These are phyloP conservation scores for Indri indri DNA, from an alignment of 2,113 vertebrate species.

Conservation along the genomic window DNA sequence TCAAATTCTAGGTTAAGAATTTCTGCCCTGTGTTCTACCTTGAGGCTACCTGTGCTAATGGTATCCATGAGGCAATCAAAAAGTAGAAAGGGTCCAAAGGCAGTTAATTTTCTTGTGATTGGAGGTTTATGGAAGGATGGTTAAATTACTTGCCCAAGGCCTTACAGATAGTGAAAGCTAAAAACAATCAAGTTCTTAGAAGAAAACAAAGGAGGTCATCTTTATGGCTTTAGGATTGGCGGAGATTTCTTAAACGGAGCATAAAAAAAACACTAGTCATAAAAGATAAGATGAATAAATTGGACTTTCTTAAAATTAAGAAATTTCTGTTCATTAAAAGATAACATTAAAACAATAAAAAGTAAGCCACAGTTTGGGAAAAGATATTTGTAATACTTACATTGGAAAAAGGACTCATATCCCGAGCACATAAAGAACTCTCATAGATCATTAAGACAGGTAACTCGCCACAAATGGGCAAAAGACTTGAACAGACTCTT, in stretches of 20 bases:
- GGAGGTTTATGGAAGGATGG: neutral
- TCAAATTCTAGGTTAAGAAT: constrained; percentile 17
- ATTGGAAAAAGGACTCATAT: neutral
- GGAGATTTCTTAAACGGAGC: neutral
- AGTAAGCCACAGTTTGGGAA: neutral
- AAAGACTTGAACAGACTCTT: neutral
- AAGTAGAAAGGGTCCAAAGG: neutral
- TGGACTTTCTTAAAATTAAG: constrained; percentile 25
- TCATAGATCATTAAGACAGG: neutral
- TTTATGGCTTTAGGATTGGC: neutral
- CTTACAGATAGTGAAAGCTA: neutral
- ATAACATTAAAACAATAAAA: neutral
- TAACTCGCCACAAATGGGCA: neutral
- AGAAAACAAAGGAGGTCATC: neutral
- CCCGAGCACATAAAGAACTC: neutral
- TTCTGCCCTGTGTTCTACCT: neutral
- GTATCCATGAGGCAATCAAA: neutral
- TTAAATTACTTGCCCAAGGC: neutral
- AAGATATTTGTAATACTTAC: neutral
- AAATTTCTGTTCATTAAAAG: constrained; percentile 9
- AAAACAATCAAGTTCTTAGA: neutral
- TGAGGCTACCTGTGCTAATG: neutral
- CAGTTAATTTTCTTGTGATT: neutral
- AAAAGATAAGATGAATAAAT: neutral
- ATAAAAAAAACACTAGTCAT: neutral